Evolutionary conservation across 2,888 invertebrate species (phyloP).

Genomic region (Cryptus armator): DNA sequence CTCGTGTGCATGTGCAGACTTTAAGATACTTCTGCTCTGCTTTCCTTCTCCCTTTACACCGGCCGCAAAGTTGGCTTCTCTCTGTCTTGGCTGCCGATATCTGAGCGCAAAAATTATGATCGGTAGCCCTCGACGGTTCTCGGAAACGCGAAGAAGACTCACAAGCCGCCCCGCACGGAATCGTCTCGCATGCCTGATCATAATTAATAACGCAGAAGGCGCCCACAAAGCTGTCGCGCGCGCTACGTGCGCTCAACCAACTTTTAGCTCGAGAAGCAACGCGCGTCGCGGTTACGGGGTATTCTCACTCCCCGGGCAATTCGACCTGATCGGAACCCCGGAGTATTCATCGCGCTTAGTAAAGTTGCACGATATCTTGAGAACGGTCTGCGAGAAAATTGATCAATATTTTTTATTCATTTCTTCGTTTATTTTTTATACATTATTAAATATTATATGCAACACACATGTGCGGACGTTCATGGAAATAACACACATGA

Average conservation of each 20-base stretch:
- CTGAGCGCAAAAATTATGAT: slow-evolving; percentile 69
- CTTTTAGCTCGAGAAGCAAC: background rate
- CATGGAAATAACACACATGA: too few relatives aligned
- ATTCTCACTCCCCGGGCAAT: slow-evolving; percentile 34
- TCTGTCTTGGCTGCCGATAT: slow-evolving; percentile 66
- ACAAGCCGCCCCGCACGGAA: slow-evolving; percentile 69
- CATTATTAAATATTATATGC: background rate
- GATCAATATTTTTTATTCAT: background rate
- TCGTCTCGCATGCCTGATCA: slow-evolving; percentile 84
- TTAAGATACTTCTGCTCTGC: slow-evolving; percentile 19
- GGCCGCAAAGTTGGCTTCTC: background rate
- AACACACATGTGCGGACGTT: background rate
- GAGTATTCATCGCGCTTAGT: background rate
- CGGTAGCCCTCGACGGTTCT: slow-evolving; percentile 69
- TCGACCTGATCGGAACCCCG: slow-evolving; percentile 11
- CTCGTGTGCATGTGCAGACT: slow-evolving; percentile 28
- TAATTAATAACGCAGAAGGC: slow-evolving; percentile 82
- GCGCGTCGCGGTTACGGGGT: background rate
- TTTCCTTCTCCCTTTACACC: slow-evolving; percentile 6
- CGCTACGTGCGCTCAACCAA: slow-evolving; percentile 21
- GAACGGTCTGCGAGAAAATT: background rate
- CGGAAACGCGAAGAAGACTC: slow-evolving; percentile 63
- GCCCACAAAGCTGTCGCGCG: slow-evolving; percentile 81
- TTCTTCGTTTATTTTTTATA: background rate
- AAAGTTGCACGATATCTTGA: background rate